Base-by-base conservation (phyloP, 2,888 invertebrate genomes). In the Eumerus sabulonum region DNA sequence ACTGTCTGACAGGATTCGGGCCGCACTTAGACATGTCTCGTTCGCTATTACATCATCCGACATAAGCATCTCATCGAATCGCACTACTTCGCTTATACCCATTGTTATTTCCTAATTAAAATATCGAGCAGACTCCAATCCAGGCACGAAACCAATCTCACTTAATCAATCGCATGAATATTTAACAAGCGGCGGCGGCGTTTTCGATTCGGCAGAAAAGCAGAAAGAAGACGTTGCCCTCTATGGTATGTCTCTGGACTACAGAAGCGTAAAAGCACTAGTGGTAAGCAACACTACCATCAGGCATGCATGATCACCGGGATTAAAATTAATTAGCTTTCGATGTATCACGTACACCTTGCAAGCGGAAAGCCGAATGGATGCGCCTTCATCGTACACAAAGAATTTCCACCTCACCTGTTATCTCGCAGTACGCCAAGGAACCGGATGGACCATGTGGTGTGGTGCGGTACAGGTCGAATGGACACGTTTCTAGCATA, bases 291-390 rank as follows among this genome's bases (percentile, higher is more conserved):
- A 35, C 38, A 48, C 18, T 42, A 48, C 17, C 40, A 67, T 38
- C 56, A 57, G 56, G 40, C 48, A 45, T 68, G 54, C 63, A 73
- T 74, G 79, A 79, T 74, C 79, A 79, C 72, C 54, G 62, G 70
- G 82, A 82, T 82, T 81, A 82, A 82, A 82, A 81, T 82, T 82
- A 82, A 82, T 82, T 82, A 82, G 82, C 82, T 82, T 82, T 71
- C 82, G 81, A 82, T 82, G 81, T 81, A 67, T 82, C 82, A 82
- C 82, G 82, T 82, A 74, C 63, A 62, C 45, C 18, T 47, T 35
- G 60, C 27, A 59, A 72, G 60, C 44, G 62, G 36, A 44, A 48
- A 38, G 18, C 12, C 56, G 27, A 50, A 9, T 57, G 50, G 54
- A 9, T 48, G 42, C 48, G 18, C 57, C 27, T 57, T 36, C 63